Conservation (phyloP, 1,140 invertebrate species). For the Thereuonema tuberculata region DNA sequence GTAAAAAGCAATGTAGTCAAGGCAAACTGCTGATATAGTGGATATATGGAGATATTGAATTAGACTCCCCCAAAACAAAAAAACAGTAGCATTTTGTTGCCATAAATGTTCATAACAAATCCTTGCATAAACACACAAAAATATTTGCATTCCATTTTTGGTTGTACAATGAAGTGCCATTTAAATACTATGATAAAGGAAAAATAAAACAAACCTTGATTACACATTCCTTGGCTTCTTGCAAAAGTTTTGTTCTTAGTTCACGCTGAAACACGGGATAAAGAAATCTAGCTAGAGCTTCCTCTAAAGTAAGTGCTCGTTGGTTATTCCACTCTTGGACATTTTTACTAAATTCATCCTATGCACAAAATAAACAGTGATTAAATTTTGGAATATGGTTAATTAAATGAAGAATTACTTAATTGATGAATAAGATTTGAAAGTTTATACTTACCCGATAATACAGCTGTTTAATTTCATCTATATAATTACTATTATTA, state of each 20-base stretch:
- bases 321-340: slow-evolving; percentile 94
- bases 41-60: too few species aligned
- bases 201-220: slow-evolving; percentile 36
- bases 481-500: slow-evolving; percentile 53
- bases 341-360: slow-evolving; percentile 91
- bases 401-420: too few species aligned
- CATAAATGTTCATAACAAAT: too few species aligned
- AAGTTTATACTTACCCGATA: slow-evolving; percentile 45
- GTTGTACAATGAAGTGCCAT: too few species aligned
- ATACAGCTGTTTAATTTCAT: slow-evolving; percentile 84
- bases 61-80: too few species aligned
- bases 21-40: too few species aligned
- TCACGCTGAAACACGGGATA: slow-evolving; percentile 83
- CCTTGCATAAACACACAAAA: too few species aligned
- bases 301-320: slow-evolving; percentile 69
- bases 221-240: slow-evolving; percentile 82
- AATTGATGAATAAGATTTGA: too few species aligned
- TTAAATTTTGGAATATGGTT: slow-evolving; percentile 1
- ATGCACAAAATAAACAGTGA: slow-evolving; percentile 22
- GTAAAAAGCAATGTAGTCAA: too few species aligned
- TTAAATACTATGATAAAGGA: too few species aligned
- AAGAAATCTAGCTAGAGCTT: slow-evolving; percentile 74
- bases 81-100: too few species aligned
- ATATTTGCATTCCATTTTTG: too few species aligned
- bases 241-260: slow-evolving; percentile 57